Percentiles rank a stretch among this genome's conserved stretches.
phyloP scores from a whole-genome alignment of 2,888 invertebrate genomes.

The Pristionchus mayeri region DNA sequence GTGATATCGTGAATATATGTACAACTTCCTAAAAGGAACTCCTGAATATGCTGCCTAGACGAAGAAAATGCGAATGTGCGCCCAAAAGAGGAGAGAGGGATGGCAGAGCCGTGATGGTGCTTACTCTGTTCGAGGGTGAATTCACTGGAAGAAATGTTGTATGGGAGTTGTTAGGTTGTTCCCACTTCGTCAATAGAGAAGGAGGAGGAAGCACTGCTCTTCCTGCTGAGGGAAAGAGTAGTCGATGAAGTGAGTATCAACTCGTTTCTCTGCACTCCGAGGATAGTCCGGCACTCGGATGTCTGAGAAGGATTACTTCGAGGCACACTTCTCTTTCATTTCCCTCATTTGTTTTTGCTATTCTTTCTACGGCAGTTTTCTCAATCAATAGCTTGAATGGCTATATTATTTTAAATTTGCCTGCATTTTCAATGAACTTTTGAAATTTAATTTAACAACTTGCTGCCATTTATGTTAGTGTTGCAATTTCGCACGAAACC shows the following conservation, averaged over 20 bases:
- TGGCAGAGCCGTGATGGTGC: background rate
- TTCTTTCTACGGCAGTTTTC: too few species aligned
- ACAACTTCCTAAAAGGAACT: conserved; percentile 14
- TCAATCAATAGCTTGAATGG: too few species aligned
- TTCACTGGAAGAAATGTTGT: conserved; percentile 5
- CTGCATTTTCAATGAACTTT: too few species aligned
- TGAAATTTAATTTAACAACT: too few species aligned
- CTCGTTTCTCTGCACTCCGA: conserved; percentile 24
- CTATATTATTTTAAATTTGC: too few species aligned
- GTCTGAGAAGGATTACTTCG: background rate
- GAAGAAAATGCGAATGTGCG: background rate
- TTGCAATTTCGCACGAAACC: too few species aligned
- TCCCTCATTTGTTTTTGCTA: background rate
- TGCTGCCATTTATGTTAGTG: too few species aligned
- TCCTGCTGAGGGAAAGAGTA: conserved; percentile 10
- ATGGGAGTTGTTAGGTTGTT: too few species aligned
- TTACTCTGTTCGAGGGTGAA: background rate
- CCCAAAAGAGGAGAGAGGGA: background rate
- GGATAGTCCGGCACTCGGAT: conserved; percentile 42
- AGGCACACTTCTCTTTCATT: background rate
- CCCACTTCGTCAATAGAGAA: background rate
- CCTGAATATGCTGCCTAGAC: conserved; percentile 34
- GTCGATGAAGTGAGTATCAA: conserved; percentile 12
- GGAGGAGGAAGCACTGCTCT: conserved; percentile 27
- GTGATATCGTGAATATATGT: background rate